phyloP scores from a whole-genome alignment of 2,888 invertebrate genomes.

The Rhingia campestris region DNA sequence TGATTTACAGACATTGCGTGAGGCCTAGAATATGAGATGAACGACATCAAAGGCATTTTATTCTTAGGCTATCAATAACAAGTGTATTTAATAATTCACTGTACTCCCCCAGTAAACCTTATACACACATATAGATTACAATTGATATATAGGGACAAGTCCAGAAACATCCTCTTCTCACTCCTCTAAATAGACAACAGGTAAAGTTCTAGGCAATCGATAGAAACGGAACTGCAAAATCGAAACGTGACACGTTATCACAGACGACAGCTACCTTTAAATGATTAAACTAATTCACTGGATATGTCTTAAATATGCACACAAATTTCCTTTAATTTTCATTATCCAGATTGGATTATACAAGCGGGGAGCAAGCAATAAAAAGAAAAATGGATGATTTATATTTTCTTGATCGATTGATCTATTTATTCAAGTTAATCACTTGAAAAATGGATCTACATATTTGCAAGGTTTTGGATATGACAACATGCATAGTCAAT shows the following conservation, averaged over 20 bases:
- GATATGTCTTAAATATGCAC: not conserved
- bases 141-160: not conserved
- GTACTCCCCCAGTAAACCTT: not conserved
- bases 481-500: not conserved
- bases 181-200: slow-evolving; percentile 10
- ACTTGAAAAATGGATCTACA: slow-evolving; percentile 15
- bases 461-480: not conserved
- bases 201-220: slow-evolving; percentile 17
- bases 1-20: too few relatives aligned
- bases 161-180: slow-evolving; percentile 2
- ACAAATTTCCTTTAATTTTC: slow-evolving; percentile 2
- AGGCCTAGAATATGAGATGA: too few relatives aligned
- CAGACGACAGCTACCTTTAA: slow-evolving; percentile 2
- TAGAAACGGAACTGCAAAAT: not conserved
- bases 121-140: too few relatives aligned
- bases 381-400: not conserved
- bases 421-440: slow-evolving; percentile 14
- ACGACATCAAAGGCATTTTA: not conserved
- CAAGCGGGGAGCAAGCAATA: not conserved
- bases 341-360: not conserved
- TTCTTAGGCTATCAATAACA: slow-evolving; percentile 11
- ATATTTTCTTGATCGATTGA: not conserved
- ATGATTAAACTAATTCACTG: slow-evolving; percentile 3
- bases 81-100: slow-evolving; percentile 18
- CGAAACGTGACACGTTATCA: not conserved